Evolutionary conservation across 2,888 invertebrate genomes (phyloP).

Genomic region (Mythimna lalbum): DNA sequence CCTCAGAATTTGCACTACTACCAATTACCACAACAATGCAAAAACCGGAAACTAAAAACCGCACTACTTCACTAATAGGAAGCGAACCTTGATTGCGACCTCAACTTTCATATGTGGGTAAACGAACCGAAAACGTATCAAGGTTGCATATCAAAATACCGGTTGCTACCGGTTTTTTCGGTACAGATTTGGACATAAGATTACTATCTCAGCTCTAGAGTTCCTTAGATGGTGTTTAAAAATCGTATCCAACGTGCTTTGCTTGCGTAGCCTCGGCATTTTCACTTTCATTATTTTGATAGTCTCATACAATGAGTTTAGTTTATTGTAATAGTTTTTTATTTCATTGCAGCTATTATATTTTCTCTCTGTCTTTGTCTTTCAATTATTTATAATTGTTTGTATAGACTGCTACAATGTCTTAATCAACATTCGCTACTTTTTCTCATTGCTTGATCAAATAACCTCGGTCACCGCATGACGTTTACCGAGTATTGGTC

Average conservation of each 20-base stretch:
- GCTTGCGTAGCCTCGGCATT: background rate
- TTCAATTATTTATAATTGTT: background rate
- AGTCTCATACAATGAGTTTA: background rate
- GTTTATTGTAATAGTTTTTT: no score
- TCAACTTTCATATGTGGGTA: constrained; percentile 71
- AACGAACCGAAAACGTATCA: constrained; percentile 68
- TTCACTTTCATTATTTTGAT: constrained; percentile 13
- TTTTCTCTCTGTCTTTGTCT: background rate
- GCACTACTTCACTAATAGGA: constrained; percentile 64
- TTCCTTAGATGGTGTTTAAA: constrained; percentile 22
- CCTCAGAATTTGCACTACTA: constrained; percentile 17
- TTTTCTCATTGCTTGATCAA: constrained; percentile 13
- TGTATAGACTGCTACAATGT: background rate
- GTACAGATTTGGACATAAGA: constrained; percentile 40
- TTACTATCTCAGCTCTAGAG: constrained; percentile 38
- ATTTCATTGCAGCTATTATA: background rate
- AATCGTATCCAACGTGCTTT: background rate
- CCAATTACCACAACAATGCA: constrained; percentile 54
- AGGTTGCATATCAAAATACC: constrained; percentile 65
- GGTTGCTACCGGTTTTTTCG: constrained; percentile 54
- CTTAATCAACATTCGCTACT: constrained; percentile 18
- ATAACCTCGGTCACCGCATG: constrained; percentile 9
- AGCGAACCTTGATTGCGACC: constrained; percentile 71
- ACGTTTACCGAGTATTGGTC: constrained; percentile 2
- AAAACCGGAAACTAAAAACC: constrained; percentile 62